phyloP scores from a whole-genome alignment of 1,140 invertebrate species.

The Lepidurus arcticus region DNA sequence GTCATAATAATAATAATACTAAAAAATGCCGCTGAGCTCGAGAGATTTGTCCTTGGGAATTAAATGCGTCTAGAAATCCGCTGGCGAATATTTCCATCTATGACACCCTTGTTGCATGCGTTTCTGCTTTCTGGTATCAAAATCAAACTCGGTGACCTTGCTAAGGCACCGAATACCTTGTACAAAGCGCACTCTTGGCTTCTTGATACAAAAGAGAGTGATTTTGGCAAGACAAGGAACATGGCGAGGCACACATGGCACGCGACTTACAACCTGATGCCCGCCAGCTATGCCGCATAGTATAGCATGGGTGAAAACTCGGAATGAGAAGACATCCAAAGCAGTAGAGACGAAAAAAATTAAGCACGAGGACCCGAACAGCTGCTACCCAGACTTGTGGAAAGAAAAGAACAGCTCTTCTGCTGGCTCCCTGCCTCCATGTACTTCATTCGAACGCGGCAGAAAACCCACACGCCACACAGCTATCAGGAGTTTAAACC shows the following conservation, averaged over 20 bases:
- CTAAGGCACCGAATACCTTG: too few relatives aligned
- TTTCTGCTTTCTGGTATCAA: too few relatives aligned
- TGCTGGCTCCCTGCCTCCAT: not conserved
- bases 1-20: too few relatives aligned
- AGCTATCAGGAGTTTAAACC: not conserved
- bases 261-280: not conserved
- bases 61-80: too few relatives aligned
- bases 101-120: too few relatives aligned
- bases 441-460: not conserved
- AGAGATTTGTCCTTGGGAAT: too few relatives aligned
- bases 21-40: too few relatives aligned
- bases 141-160: too few relatives aligned
- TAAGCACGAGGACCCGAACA: not conserved
- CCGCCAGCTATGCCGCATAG: not conserved
- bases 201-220: too few relatives aligned
- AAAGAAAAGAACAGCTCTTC: not conserved
- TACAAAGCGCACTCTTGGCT: too few relatives aligned
- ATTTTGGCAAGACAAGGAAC: not conserved
- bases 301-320: not conserved
- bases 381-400: constrained; percentile 1
- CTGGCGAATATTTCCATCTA: too few relatives aligned
- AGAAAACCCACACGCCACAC: not conserved
- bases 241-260: not conserved
- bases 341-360: not conserved
- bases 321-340: not conserved